Base-by-base conservation (phyloP, 2,797 vertebrate genomes). In the Lycodopsis pacificus region DNA sequence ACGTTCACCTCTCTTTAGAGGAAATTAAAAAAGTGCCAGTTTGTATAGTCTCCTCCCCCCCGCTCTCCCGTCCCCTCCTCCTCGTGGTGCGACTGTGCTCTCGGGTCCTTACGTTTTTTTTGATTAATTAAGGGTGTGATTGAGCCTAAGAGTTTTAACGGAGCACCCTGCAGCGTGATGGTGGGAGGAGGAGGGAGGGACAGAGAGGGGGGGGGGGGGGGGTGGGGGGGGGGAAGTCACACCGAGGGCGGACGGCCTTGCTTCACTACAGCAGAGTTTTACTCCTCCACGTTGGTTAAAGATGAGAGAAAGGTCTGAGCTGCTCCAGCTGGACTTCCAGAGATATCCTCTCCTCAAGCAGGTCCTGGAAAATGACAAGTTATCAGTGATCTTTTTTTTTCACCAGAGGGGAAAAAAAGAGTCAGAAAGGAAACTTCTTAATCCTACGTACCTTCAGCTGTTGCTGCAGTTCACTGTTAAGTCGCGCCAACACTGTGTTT, bases 261-360 rank as follows among this genome's bases (percentile, higher is more conserved):
- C 79, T 84, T 83, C 67, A 80, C 68, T 79, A 67, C 81, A 77
- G 80, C 46, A 5, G 59, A 80, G 75, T 76, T 70, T 48, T 51
- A 61, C 75, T 72, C 79, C 30, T 46, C 40, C 40, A 65, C 11
- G 46, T 91, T 90, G 91, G 95, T 97, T 98, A 99, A 92, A 99
- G 96, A 93, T 99, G 98, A 88, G 98, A 99, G 93, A 99, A 99
- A 30, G 98, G 98, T 94, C 98, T 96, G 91, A 99, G 97, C 93
- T 99, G 98, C 94, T 99, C 98, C 96, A 99, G 96, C 95, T 99
- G 98, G 79, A 99, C 98, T 94, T 99, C 98, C 94, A 99, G 94
- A 83, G 98, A 99, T 95, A 99, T 99, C 94, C 98, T 97, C 93
- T 99, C 98, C 91, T 99, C 98, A 71, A 99, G 97, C 91, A 99